Conservation (phyloP, 2,797 vertebrate genomes). For the Orientallactaga sibirica region DNA sequence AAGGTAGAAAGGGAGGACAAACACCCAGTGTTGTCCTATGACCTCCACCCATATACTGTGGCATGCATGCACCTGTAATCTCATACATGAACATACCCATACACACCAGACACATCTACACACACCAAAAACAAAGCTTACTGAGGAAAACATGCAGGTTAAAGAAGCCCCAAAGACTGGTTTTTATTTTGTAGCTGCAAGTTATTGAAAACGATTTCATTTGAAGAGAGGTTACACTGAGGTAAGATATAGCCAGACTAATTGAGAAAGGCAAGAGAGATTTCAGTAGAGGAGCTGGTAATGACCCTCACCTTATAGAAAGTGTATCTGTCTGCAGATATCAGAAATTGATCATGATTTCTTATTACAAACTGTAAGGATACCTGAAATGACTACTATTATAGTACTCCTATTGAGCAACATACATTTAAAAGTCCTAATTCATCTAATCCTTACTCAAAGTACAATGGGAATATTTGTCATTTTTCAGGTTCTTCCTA, state of each 20-base stretch:
- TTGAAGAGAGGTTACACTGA: slow-evolving; percentile 1
- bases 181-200: slow-evolving; percentile 46
- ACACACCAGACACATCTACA: no score
- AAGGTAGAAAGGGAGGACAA: no score
- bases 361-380: neutral
- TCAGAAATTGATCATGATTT: neutral
- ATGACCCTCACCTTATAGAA: neutral
- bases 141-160: neutral
- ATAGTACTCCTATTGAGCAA: slow-evolving; percentile 1
- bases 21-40: no score
- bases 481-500: slow-evolving; percentile 56
- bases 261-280: slow-evolving; percentile 30
- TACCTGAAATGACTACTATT: neutral
- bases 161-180: neutral
- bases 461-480: neutral
- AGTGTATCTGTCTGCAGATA: neutral
- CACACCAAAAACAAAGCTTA: no score
- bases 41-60: no score
- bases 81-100: no score
- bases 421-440: slow-evolving; percentile 39
- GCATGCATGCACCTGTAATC: no score
- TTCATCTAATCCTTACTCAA: slow-evolving; percentile 56
- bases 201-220: neutral
- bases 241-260: neutral
- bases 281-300: neutral